Percentiles rank a stretch among this genome's conserved stretches.
Evolutionary conservation across 2,797 vertebrate species (phyloP).

Genomic region (Schizothorax lantsangensis): DNA sequence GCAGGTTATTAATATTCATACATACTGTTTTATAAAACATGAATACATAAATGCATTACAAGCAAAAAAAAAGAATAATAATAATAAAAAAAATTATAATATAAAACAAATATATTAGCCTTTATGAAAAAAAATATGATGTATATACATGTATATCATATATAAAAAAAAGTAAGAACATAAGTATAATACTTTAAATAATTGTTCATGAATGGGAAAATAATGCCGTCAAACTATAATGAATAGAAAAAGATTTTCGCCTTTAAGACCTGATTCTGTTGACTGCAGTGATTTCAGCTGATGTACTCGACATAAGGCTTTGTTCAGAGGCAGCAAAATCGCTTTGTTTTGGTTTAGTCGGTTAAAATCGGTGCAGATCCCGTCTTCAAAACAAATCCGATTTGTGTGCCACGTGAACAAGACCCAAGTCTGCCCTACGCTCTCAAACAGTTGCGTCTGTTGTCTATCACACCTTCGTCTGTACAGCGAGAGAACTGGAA

Average conservation of each 20-base stretch:
- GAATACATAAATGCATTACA: not conserved
- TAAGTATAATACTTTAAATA: not conserved
- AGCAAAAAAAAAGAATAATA: not conserved
- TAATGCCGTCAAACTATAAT: not conserved
- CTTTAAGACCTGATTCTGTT: not conserved
- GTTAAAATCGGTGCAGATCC: not conserved
- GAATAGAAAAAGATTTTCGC: not conserved
- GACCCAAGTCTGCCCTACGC: not conserved
- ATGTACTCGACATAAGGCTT: conserved; percentile 19
- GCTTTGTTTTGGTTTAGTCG: not conserved
- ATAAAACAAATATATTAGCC: conserved; percentile 3
- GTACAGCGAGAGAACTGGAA: not conserved
- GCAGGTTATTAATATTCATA: conserved; percentile 24
- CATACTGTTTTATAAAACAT: conserved; percentile 39
- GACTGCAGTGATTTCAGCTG: not conserved
- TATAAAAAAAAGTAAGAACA: conserved; percentile 2
- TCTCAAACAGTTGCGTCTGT: not conserved
- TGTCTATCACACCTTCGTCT: not conserved
- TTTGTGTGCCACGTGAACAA: not conserved
- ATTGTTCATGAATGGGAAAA: not conserved
- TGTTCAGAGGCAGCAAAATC: conserved; percentile 14
- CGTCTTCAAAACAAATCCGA: not conserved
- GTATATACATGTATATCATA: conserved; percentile 32
- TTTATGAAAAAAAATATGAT: conserved; percentile 34
- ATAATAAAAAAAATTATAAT: not conserved